Conservation (phyloP, 1,140 invertebrate genomes). For the Drosophila erecta region DNA sequence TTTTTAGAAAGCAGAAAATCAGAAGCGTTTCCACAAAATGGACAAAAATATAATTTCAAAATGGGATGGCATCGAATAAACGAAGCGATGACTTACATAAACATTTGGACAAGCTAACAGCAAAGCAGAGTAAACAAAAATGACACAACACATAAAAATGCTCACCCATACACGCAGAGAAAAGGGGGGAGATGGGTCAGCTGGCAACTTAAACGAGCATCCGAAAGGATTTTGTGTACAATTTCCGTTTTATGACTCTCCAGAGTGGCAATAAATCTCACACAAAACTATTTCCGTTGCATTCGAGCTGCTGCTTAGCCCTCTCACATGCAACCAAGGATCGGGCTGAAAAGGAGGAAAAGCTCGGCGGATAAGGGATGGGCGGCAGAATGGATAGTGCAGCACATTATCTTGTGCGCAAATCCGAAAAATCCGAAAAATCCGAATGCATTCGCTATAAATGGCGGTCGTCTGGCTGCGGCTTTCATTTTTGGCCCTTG, state of each 20-base stretch:
- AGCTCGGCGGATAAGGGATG: not conserved
- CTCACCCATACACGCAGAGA: conserved; percentile 16
- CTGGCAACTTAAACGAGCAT: conserved; percentile 80
- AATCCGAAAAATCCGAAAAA: conserved; percentile 81
- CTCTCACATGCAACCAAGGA: conserved; percentile 55
- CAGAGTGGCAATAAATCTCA: conserved; percentile 84
- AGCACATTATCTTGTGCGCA: conserved; percentile 80
- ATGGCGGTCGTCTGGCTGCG: conserved; percentile 75
- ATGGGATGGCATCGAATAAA: conserved; percentile 74
- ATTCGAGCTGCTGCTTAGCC: conserved; percentile 71
- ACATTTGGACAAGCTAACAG: conserved; percentile 74
- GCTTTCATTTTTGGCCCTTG: conserved; percentile 53
- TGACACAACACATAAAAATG: conserved; percentile 81
- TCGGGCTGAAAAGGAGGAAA: conserved; percentile 5
- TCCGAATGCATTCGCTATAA: conserved; percentile 82
- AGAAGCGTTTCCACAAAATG: conserved; percentile 70
- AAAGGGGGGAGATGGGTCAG: conserved; percentile 15
- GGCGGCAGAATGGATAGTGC: conserved; percentile 10
- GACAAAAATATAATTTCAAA: conserved; percentile 79
- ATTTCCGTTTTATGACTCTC: conserved; percentile 84
- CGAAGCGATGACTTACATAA: conserved; percentile 82
- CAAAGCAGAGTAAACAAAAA: conserved; percentile 73
- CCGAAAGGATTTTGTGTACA: conserved; percentile 84
- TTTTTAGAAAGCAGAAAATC: conserved; percentile 76
- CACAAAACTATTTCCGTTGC: conserved; percentile 84